Percentiles rank a stretch among this genome's conserved stretches.
Conservation (phyloP, 2,797 vertebrate genomes). For the Anguilla anguilla region DNA sequence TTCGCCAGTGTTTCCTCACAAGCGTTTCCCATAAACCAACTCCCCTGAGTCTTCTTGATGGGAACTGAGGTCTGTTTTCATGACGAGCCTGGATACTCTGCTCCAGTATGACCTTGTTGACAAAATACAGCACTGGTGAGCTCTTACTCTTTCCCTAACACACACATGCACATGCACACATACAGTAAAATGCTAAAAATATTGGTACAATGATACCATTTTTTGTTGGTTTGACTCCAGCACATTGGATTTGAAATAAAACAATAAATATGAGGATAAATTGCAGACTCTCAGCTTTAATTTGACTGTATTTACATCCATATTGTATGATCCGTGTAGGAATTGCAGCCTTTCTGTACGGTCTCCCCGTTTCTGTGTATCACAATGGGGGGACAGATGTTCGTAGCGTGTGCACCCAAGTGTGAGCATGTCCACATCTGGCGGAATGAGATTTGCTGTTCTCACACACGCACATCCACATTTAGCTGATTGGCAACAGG, state of each 20-base stretch:
- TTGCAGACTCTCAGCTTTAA: too few species aligned
- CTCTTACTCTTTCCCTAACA: conserved; percentile 9
- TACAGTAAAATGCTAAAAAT: background rate
- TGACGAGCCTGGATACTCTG: background rate
- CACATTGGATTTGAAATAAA: too few species aligned
- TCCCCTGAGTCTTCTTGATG: background rate
- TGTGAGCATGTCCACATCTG: background rate
- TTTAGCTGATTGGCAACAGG: background rate
- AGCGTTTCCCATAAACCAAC: background rate
- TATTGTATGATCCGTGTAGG: too few species aligned
- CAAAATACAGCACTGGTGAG: background rate
- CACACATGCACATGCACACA: background rate
- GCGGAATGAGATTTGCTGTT: background rate
- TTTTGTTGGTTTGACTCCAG: too few species aligned
- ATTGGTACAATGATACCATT: too few species aligned
- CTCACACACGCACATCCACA: background rate
- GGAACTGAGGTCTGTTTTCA: background rate
- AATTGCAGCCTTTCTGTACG: too few species aligned
- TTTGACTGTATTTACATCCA: too few species aligned
- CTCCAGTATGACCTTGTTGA: background rate
- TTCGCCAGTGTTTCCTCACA: background rate
- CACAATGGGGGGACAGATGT: background rate
- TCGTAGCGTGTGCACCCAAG: background rate
- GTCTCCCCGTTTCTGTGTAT: too few species aligned
- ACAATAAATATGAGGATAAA: too few species aligned